Percentiles rank a stretch among this genome's conserved stretches.
Evolutionary conservation across 2,888 invertebrate genomes (phyloP).

Genomic region (Drosophila pegasa): DNA sequence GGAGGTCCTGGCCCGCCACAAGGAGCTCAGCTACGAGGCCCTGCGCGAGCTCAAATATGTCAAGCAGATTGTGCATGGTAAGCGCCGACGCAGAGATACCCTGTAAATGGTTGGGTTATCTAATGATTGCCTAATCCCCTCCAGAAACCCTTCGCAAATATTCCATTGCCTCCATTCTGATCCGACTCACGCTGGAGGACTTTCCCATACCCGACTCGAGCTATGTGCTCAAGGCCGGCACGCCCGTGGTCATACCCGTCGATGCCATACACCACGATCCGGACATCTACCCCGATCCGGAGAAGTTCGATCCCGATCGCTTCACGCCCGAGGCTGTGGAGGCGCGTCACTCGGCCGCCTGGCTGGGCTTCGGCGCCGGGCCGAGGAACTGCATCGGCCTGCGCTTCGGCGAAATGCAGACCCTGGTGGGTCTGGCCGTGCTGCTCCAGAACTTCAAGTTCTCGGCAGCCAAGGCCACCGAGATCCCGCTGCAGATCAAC

Average conservation of each 20-base stretch:
- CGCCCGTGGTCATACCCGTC: slow-evolving; percentile 86
- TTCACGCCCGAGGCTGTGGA: slow-evolving; percentile 81
- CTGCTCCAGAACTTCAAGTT: slow-evolving; percentile 76
- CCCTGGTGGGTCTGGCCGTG: slow-evolving; percentile 73
- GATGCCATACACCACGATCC: slow-evolving; percentile 85
- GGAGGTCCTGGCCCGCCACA: slow-evolving; percentile 57
- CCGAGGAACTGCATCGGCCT: slow-evolving; percentile 83
- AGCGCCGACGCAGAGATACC: slow-evolving; percentile 31
- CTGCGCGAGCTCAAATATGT: slow-evolving; percentile 73
- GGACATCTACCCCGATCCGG: slow-evolving; percentile 84
- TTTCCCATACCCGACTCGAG: slow-evolving; percentile 81
- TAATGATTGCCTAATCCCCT: no score
- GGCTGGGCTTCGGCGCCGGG: slow-evolving; percentile 82
- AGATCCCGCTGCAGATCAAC: slow-evolving; percentile 71
- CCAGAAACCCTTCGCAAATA: slow-evolving; percentile 86
- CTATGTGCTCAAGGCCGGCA: slow-evolving; percentile 86
- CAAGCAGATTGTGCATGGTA: slow-evolving; percentile 73
- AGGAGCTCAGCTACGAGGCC: slow-evolving; percentile 74
- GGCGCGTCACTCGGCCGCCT: slow-evolving; percentile 72
- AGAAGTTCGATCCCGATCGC: slow-evolving; percentile 85
- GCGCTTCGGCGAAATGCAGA: slow-evolving; percentile 84
- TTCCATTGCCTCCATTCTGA: slow-evolving; percentile 83
- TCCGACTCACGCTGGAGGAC: slow-evolving; percentile 81
- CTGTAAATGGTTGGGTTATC: not conserved
- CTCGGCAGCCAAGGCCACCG: slow-evolving; percentile 58